Conservation (phyloP, 2,797 vertebrate genomes). For the Channa striata region DNA sequence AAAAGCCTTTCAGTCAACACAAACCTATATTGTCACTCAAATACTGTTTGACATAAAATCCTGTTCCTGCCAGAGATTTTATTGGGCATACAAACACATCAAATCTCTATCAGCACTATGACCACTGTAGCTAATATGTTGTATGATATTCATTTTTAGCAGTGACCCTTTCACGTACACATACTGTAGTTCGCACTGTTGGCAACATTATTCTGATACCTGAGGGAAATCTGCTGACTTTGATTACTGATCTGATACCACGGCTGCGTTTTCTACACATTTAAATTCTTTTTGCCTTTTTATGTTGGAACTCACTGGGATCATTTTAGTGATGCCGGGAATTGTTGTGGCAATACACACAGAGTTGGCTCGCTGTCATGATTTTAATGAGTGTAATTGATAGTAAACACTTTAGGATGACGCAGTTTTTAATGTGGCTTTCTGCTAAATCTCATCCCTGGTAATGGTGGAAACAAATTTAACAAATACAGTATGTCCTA, state of each 20-base stretch:
- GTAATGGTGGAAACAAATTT: no score
- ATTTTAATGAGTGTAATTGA: slow-evolving; percentile 25
- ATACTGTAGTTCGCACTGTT: not conserved
- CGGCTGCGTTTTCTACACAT: not conserved
- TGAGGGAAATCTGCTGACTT: not conserved
- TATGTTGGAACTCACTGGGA: not conserved
- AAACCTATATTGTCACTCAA: slow-evolving; percentile 55
- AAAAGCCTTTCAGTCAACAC: slow-evolving; percentile 41
- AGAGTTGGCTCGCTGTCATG: not conserved
- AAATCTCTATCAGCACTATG: slow-evolving; percentile 54
- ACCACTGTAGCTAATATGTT: slow-evolving; percentile 42
- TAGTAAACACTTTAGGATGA: not conserved
- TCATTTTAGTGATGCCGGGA: slow-evolving; percentile 11
- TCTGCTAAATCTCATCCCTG: not conserved
- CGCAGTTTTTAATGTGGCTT: not conserved
- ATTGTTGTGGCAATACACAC: slow-evolving; percentile 13
- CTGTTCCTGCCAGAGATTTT: slow-evolving; percentile 50
- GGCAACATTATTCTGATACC: slow-evolving; percentile 1
- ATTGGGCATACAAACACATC: slow-evolving; percentile 39
- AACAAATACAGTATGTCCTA: not conserved
- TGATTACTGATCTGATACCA: not conserved
- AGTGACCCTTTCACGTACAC: not conserved
- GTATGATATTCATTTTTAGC: slow-evolving; percentile 1
- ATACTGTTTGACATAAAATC: slow-evolving; percentile 48
- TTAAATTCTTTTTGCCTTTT: slow-evolving; percentile 5